Percentiles rank a stretch among this genome's conserved stretches.
Evolutionary conservation across 1,140 invertebrate genomes (phyloP).

Genomic region (Zaprionus nigranus): DNA sequence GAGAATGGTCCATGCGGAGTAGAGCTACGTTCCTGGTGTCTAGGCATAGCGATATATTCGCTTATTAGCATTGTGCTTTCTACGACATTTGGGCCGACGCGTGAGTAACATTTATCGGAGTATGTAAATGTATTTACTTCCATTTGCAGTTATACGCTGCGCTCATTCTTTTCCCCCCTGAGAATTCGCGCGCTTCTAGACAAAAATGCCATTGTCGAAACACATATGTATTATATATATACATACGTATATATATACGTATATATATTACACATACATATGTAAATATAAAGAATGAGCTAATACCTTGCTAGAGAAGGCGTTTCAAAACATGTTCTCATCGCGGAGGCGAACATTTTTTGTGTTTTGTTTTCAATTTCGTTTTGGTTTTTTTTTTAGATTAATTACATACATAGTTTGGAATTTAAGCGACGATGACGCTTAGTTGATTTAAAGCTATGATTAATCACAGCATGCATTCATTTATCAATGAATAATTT

Average conservation of each 20-base stretch:
- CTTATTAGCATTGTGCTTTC: constrained; percentile 36
- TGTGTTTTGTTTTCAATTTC: constrained; percentile 15
- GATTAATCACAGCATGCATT: constrained; percentile 21
- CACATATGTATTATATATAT: constrained; percentile 7
- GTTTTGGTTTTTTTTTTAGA: constrained; percentile 10
- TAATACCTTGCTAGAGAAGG: constrained; percentile 53
- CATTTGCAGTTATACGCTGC: background rate
- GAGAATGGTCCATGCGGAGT: constrained; percentile 61
- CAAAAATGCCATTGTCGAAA: constrained; percentile 7
- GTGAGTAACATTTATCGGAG: constrained; percentile 52
- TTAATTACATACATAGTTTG: constrained; percentile 34
- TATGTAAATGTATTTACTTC: constrained; percentile 19
- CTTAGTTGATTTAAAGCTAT: constrained; percentile 15
- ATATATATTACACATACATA: constrained; percentile 5
- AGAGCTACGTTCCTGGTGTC: constrained; percentile 61
- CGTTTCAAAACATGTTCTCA: constrained; percentile 42
- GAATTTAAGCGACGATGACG: constrained; percentile 31
- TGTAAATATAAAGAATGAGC: constrained; percentile 59
- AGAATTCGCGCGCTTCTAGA: background rate
- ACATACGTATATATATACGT: background rate
- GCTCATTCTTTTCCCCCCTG: background rate
- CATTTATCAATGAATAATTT: background rate
- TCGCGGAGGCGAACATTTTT: constrained; percentile 15
- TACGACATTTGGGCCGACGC: constrained; percentile 41
- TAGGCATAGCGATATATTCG: constrained; percentile 60